These are phyloP conservation scores for Alosa alosa DNA, from an alignment of 2,113 vertebrate genomes.

Conservation along the genomic window DNA sequence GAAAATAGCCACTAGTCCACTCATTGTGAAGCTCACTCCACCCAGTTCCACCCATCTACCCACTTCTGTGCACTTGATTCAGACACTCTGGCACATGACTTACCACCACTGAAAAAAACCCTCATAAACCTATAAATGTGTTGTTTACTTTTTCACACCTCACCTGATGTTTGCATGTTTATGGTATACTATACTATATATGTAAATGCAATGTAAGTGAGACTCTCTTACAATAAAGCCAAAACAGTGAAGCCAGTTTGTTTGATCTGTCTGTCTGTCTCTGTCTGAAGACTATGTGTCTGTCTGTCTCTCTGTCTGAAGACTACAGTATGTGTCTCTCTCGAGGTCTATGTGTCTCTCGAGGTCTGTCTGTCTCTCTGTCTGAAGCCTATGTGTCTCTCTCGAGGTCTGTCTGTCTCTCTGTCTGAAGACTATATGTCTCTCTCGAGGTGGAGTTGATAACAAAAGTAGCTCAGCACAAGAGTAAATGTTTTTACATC, in stretches of 20 bases:
- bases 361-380: neutral
- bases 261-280: neutral
- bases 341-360: too few relatives aligned
- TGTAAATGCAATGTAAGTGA: neutral
- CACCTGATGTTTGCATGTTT: neutral
- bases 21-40: neutral
- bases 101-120: neutral
- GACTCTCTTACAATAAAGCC: neutral
- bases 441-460: neutral
- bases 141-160: neutral
- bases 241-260: neutral
- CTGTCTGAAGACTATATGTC: neutral
- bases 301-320: neutral
- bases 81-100: neutral
- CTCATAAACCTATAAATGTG: neutral
- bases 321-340: too few relatives aligned
- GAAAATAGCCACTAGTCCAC: neutral
- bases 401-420: neutral
- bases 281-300: neutral
- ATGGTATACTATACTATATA: neutral
- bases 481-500: neutral
- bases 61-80: neutral
- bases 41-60: neutral
- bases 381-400: too few relatives aligned
- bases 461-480: neutral